Conservation (phyloP, 2,888 invertebrate genomes). For the Phasia obesa region DNA sequence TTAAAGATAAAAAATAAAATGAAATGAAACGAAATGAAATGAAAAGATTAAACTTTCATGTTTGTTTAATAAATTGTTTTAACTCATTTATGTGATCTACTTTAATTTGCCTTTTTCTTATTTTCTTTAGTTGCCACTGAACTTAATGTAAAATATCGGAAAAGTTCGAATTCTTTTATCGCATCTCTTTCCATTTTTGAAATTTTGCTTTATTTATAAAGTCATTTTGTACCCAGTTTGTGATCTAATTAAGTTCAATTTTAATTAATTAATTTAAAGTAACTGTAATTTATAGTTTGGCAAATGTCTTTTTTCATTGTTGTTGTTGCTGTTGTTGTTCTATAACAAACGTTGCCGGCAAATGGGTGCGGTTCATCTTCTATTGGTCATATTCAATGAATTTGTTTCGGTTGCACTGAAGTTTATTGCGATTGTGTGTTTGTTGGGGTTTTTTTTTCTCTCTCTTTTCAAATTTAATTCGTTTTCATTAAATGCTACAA, state of each 20-base stretch:
- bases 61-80: slow-evolving; percentile 35
- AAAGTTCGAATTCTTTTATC: neutral
- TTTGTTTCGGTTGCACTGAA: slow-evolving; percentile 35
- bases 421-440: slow-evolving; percentile 15
- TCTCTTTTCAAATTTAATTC: slow-evolving; percentile 42
- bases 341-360: slow-evolving; percentile 67
- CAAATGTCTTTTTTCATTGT: slow-evolving; percentile 72
- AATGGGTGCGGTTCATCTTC: slow-evolving; percentile 71
- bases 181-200: neutral
- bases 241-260: slow-evolving; percentile 69
- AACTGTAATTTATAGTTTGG: slow-evolving; percentile 79
- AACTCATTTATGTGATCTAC: slow-evolving; percentile 29
- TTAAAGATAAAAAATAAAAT: too few species aligned
- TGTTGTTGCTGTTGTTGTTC: neutral
- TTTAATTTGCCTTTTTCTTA: slow-evolving; percentile 13
- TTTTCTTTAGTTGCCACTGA: neutral
- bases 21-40: too few species aligned
- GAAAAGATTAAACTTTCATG: slow-evolving; percentile 41
- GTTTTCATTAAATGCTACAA: slow-evolving; percentile 64
- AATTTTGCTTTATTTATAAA: slow-evolving; percentile 36
- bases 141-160: slow-evolving; percentile 40
- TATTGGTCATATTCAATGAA: slow-evolving; percentile 55
- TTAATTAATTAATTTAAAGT: slow-evolving; percentile 81
- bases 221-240: slow-evolving; percentile 19
- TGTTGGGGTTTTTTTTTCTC: slow-evolving; percentile 14